These are phyloP conservation scores for Lithophane socia DNA, from an alignment of 2,888 invertebrate genomes.

Conservation along the genomic window DNA sequence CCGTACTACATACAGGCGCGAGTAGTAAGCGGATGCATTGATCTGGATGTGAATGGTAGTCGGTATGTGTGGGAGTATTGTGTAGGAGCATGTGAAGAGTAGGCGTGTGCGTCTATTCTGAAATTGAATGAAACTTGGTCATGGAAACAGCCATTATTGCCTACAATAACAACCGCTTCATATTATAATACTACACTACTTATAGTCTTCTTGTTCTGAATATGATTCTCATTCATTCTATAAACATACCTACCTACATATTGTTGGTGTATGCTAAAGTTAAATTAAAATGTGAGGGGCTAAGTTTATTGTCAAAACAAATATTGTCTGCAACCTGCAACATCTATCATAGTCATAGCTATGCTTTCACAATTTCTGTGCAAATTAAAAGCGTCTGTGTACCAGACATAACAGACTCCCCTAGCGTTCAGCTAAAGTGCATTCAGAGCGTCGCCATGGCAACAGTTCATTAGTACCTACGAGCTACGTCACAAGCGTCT, in stretches of 20 bases:
- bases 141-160: slow-evolving; percentile 47
- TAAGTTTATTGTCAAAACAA: slow-evolving; percentile 13
- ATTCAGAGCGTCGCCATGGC: slow-evolving; percentile 63
- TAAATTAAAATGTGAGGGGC: slow-evolving; percentile 15
- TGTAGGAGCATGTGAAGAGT: slow-evolving; percentile 13
- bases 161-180: slow-evolving; percentile 14
- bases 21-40: slow-evolving; percentile 52
- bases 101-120: slow-evolving; percentile 37
- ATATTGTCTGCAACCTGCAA: slow-evolving; percentile 7
- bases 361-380: slow-evolving; percentile 34
- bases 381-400: slow-evolving; percentile 51
- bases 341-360: slow-evolving; percentile 3
- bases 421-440: slow-evolving; percentile 48
- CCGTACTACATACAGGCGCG: slow-evolving; percentile 43
- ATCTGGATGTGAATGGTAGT: slow-evolving; percentile 52
- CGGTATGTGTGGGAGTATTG: slow-evolving; percentile 29
- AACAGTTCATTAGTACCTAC: slow-evolving; percentile 61
- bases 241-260: background rate
- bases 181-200: slow-evolving; percentile 14
- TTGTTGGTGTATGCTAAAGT: background rate
- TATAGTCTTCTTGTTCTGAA: background rate
- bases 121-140: slow-evolving; percentile 52
- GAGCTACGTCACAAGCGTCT: slow-evolving; percentile 51
- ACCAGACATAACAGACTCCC: slow-evolving; percentile 56
- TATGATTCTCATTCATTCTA: too few species aligned